A percentile compares a stretch with the other conserved stretches of the same genome.
Evolutionary conservation across 2,888 invertebrate genomes (phyloP).

Genomic region (Acleris cristana): DNA sequence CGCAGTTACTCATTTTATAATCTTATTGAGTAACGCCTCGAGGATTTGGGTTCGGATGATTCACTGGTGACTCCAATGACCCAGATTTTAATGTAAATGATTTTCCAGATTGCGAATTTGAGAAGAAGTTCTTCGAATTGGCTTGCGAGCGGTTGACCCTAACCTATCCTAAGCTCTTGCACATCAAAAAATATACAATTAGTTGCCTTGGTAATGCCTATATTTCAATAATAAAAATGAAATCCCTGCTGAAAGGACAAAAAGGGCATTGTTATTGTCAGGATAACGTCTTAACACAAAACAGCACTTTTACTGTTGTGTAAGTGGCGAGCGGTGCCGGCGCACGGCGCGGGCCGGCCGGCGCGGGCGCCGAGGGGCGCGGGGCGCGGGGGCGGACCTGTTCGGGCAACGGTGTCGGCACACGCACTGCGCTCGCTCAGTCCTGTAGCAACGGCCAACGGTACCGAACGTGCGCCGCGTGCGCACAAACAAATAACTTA

Average conservation of each 20-base stretch:
- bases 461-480: slow-evolving; percentile 71
- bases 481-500: slow-evolving; percentile 76
- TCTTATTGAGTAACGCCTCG: slow-evolving; percentile 31
- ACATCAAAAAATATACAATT: not conserved
- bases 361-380: slow-evolving; percentile 65
- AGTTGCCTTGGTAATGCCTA: too few relatives aligned
- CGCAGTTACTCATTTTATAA: slow-evolving; percentile 26
- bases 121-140: slow-evolving; percentile 12
- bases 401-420: slow-evolving; percentile 80
- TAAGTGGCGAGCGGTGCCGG: slow-evolving; percentile 50
- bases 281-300: slow-evolving; percentile 59
- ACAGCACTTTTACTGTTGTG: slow-evolving; percentile 80
- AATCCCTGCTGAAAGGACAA: not conserved
- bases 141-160: not conserved
- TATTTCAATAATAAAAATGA: too few relatives aligned
- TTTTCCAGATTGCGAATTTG: slow-evolving; percentile 40
- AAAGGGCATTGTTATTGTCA: slow-evolving; percentile 30
- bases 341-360: slow-evolving; percentile 45
- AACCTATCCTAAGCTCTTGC: slow-evolving; percentile 3
- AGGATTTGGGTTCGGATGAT: slow-evolving; percentile 50
- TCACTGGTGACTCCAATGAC: slow-evolving; percentile 45
- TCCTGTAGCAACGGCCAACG: slow-evolving; percentile 82
- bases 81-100: slow-evolving; percentile 45
- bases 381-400: slow-evolving; percentile 79
- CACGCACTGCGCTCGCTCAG: slow-evolving; percentile 74